Evolutionary conservation across 1,140 invertebrate species (phyloP), one percentile per base, ranked within the genome.

Genomic region (Hylaeus volcanicus): DNA sequence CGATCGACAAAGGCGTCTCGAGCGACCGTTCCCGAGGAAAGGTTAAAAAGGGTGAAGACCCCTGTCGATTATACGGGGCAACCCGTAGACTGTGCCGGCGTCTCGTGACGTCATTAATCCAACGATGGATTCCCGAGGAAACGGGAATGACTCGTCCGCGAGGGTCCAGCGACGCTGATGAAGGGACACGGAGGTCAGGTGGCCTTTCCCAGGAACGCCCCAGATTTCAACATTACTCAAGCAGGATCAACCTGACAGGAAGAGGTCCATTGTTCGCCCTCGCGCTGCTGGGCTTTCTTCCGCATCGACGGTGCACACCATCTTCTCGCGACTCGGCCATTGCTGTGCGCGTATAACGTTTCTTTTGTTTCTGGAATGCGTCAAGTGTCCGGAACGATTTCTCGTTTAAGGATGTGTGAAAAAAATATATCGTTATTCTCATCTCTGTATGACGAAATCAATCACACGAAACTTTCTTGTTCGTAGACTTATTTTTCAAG

Each of bases 181-280:
- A 78, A 86, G 75, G 85, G 82, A 84, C 64, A 56, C 66, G 15
- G 53, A 83, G 88, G 88, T 92, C 92, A 93, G 91, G 92, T 93
- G 92, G 83, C 81, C 84, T 89, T 92, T 92, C 92, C 91, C 91
- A 91, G 89, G 88, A 91, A 88, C 92, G 88, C 92, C 92, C 92
- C 93, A 93, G 93, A 93, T 93, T 93, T 93, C 88, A 91, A 93
- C 93, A 93, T 93, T 93, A 93, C 91, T 93, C 93, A 93, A 93
- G 84, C 76, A 81, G 92, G 92, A 93, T 93, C 91, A 93, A 93
- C 88, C 90, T 93, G 92, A 88, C 93, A 91, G 72, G 69, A 73
- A 60, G 76, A 69, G 87, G 85, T 82, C 89, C 87, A 91, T 92
- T 93, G 91, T 93, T 92, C 89, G 82, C 86, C 87, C 85, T 85